Conservation (phyloP, 2,888 invertebrate species). For the Dynastes maya region DNA sequence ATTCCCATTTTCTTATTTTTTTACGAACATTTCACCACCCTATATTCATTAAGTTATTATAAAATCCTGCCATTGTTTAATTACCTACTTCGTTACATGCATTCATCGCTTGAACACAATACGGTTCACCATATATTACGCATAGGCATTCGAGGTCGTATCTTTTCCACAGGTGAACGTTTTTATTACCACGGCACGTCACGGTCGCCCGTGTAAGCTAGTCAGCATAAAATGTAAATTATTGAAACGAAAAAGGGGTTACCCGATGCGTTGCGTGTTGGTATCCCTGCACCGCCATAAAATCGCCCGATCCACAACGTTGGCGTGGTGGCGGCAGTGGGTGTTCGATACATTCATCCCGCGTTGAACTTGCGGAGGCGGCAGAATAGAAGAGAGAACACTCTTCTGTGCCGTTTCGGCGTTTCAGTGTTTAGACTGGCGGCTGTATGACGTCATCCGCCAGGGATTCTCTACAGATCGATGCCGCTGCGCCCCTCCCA, state of each 20-base stretch:
- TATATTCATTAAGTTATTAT: not conserved
- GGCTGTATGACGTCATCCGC: constrained; percentile 66
- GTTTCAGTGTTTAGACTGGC: constrained; percentile 63
- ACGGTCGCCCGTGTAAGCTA: not conserved
- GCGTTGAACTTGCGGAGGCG: constrained; percentile 22
- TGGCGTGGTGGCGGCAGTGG: not conserved
- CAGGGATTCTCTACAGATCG: constrained; percentile 59
- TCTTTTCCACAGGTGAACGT: constrained; percentile 37
- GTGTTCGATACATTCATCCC: constrained; percentile 31
- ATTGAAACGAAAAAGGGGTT: constrained; percentile 24
- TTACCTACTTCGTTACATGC: not conserved
- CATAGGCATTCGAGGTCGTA: not conserved
- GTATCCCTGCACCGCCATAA: not conserved
- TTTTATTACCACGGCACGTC: constrained; percentile 8
- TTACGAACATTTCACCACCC: too few species aligned
- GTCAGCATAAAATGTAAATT: constrained; percentile 39
- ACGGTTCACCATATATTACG: not conserved
- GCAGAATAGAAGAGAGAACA: constrained; percentile 21
- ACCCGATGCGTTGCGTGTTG: not conserved
- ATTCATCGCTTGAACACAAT: too few species aligned
- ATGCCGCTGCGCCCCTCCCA: constrained; percentile 58
- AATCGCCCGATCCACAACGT: constrained; percentile 15
- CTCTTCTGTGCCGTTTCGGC: constrained; percentile 11
- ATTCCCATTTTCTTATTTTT: too few species aligned
- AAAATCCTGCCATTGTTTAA: not conserved